phyloP scores from a whole-genome alignment of 2,113 vertebrate genomes.

The Oreotragus oreotragus region DNA sequence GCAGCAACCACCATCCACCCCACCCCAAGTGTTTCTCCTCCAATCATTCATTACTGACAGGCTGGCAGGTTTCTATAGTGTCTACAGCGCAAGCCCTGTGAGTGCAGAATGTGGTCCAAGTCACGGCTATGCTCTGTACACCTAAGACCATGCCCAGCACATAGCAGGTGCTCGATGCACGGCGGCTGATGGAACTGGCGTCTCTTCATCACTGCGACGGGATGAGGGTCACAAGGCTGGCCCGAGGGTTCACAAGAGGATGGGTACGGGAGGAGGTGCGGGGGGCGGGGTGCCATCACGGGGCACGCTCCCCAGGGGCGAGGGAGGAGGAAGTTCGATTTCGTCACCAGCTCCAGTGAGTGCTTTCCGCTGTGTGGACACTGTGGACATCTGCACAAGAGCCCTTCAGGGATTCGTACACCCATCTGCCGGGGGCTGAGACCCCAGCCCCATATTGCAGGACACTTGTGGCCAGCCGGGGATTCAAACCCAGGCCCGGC shows the following conservation, averaged over 20 bases:
- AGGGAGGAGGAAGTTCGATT: background rate
- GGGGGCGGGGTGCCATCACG: accelerated
- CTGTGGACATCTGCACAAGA: background rate
- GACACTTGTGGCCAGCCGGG: accelerated
- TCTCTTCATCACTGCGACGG: background rate
- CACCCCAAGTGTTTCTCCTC: background rate
- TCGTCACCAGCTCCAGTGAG: no score
- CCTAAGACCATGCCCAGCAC: background rate
- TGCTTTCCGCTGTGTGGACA: background rate
- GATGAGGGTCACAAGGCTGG: background rate
- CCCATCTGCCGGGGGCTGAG: background rate
- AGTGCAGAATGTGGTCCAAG: background rate
- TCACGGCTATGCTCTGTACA: no score
- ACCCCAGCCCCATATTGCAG: background rate
- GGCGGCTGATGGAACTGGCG: accelerated
- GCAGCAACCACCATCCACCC: background rate
- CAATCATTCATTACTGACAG: background rate
- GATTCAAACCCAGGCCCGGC: background rate
- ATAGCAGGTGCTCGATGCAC: background rate
- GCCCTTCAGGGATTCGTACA: background rate
- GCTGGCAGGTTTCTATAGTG: accelerated
- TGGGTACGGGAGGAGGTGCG: accelerated
- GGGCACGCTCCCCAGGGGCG: no score
- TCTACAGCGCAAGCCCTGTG: accelerated
- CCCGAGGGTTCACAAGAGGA: no score